Evolutionary conservation across 2,888 invertebrate species (phyloP).

Genomic region (Andrena praecox): DNA sequence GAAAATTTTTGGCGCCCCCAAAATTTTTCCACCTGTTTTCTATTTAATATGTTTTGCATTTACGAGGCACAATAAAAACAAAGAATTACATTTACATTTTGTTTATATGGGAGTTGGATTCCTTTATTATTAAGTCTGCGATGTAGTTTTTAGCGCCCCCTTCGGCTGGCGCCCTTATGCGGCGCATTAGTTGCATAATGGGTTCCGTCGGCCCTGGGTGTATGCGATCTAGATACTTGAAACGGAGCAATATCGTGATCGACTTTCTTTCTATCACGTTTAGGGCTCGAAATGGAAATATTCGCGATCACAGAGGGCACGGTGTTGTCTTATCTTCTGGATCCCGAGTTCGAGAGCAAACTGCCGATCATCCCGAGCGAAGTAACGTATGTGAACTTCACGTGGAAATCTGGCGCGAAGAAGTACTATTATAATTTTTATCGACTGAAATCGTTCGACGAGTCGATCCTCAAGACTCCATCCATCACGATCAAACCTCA

Average conservation of each 20-base stretch:
- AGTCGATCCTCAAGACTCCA: conserved; percentile 94
- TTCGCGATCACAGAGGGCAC: conserved; percentile 95
- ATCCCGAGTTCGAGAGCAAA: conserved; percentile 95
- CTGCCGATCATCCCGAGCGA: conserved; percentile 96
- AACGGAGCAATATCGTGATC: not conserved
- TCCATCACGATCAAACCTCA: conserved; percentile 94
- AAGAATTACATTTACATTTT: too few species aligned
- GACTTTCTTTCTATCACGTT: conserved; percentile 20
- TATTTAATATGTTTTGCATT: too few species aligned
- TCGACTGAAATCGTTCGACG: conserved; percentile 93
- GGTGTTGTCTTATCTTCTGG: conserved; percentile 94
- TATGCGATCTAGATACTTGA: too few species aligned
- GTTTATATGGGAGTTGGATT: too few species aligned
- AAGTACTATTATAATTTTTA: conserved; percentile 95
- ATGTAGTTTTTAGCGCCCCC: too few species aligned
- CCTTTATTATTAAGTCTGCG: too few species aligned
- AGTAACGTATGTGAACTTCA: conserved; percentile 95
- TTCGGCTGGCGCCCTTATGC: too few species aligned
- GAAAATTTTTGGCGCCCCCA: too few species aligned
- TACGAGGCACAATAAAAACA: too few species aligned
- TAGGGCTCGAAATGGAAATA: conserved; percentile 94
- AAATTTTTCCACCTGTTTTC: too few species aligned
- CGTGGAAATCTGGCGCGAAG: conserved; percentile 94
- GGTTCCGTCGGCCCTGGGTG: too few species aligned
- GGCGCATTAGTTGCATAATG: too few species aligned